Base-by-base conservation (phyloP, 2,888 invertebrate genomes). In the Octonoba sinensis region DNA sequence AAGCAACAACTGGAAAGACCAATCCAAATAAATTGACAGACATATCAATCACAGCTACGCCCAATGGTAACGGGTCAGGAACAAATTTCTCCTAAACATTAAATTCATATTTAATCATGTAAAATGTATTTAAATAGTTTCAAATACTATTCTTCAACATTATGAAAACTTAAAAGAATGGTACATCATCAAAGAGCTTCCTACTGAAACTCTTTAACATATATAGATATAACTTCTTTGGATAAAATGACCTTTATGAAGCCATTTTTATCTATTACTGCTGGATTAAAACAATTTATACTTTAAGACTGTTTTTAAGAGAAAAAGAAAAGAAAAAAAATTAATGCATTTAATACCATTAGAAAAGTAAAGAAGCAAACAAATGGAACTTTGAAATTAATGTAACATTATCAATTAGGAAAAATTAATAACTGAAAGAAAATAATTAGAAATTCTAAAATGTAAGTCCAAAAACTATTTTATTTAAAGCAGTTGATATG, bases 11-110 rank as follows among this genome's bases (percentile, higher is more conserved):
- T 0, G 97, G 95, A 89, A 99, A 99, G 84, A 99, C 94, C 86
- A 94, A 93, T 24, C 98, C 99, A 90, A 97, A 99, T 2, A 99
- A 90, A 18, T 93, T 90, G 0, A 99, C 96, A 0, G 99, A 95
- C 87, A 95, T 93, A 89, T 99, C 99, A 85, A 99, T 96, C 22
- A 99, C 97, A 13, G 97, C 96, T 11, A 98, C 97, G 2, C 98
- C 97, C 27, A 98, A 90, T 1, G 99, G 99, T 85, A 97, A 91
- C 4, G 95, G 95, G 47, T 94, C 94, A 0, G 94, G 94, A 84
- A 92, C 89, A 66, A 89, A 89, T 87, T 92, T 92, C 82, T 91
- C 90, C 91, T 92, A 84, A 54, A 64, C 15, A 64, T 74, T 65
- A 83, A 16, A 72, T 22, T n/a, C 11, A 71, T 8, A 11, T 47